Base-by-base conservation (phyloP, 1,140 invertebrate genomes). In the Aphis gossypii region DNA sequence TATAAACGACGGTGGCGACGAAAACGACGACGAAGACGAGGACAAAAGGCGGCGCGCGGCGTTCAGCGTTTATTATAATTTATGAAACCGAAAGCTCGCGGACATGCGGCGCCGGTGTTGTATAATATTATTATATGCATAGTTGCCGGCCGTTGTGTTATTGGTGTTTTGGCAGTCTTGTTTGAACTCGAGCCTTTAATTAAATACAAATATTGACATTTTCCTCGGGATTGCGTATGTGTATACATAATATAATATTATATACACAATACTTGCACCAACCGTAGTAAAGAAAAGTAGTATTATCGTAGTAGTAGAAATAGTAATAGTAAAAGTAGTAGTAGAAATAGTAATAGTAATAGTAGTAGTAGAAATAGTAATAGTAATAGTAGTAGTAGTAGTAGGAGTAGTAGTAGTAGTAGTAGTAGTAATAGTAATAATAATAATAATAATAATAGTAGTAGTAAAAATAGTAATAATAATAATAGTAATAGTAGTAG, bases 201-300 rank as follows among this genome's bases (percentile, higher is more conserved):
- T 56, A 90, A 90, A 54, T 25, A 90, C 51, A 90, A 90, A 90
- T 90, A 90, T 90, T 90, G 48, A 56, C 88, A 56, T 90, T 90
- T 54, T 56, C 48, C 88, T 25, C 20, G 51, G 21, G 88, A 56
- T 90, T 56, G 5, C 51, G 51, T 56, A 54, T 87, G 30, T 87
- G 1, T n/a, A 14, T 87, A 86, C 41, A 86, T 41, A 48, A 51
- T 48, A 48, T 48, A 87, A 48, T 87, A n/a, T n/a, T 87, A n/a
- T 21, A 9, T 2, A 87, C 38, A 30, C 46, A 48, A 35, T 21
- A 51, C 18, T 30, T 7, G 20, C 30, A 35, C 14, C 18, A 0
- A 83, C 18, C 76, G 35, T 38, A 83, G 30, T 35, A 46, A 14
- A 51, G 30, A 51, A 87, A 38, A 83, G 21, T 86, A 87, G 9